Percentiles rank a stretch among this genome's conserved stretches.
Conservation (phyloP, 2,113 vertebrate genomes). For the Sceloporus tristichus region DNA sequence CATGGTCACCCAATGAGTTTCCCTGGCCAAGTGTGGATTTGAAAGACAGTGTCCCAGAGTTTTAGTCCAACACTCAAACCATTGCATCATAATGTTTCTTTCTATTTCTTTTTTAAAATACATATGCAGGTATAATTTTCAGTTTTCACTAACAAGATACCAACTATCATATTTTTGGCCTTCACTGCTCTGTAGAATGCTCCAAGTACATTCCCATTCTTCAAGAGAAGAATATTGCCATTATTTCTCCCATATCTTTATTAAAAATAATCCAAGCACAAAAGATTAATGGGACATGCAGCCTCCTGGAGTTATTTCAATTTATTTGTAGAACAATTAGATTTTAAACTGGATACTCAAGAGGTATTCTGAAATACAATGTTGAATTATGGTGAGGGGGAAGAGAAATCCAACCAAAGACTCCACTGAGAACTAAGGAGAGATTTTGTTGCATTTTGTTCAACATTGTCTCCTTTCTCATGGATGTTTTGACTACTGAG, state of each 20-base stretch:
- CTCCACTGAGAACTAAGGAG: background rate
- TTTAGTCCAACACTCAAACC: too few relatives aligned
- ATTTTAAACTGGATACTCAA: background rate
- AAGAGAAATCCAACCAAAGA: background rate
- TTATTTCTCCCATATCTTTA: background rate
- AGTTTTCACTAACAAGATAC: too few relatives aligned
- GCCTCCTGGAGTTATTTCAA: background rate
- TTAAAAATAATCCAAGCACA: slow-evolving; percentile 12
- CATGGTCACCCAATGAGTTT: too few relatives aligned
- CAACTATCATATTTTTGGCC: background rate
- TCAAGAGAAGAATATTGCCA: background rate
- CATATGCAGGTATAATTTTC: background rate
- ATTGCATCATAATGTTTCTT: background rate
- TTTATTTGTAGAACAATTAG: background rate
- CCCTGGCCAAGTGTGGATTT: too few relatives aligned
- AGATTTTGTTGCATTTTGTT: background rate
- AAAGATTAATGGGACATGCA: background rate
- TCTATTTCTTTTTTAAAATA: background rate
- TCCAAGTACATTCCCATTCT: background rate
- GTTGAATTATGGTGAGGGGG: accelerated
- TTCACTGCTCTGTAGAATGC: too few relatives aligned
- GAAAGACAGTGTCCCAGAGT: too few relatives aligned
- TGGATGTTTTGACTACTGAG: background rate
- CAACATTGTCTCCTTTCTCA: background rate
- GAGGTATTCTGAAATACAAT: background rate